These are phyloP conservation scores for Synergus laeviventris DNA, from an alignment of 2,888 invertebrate species.

Conservation along the genomic window DNA sequence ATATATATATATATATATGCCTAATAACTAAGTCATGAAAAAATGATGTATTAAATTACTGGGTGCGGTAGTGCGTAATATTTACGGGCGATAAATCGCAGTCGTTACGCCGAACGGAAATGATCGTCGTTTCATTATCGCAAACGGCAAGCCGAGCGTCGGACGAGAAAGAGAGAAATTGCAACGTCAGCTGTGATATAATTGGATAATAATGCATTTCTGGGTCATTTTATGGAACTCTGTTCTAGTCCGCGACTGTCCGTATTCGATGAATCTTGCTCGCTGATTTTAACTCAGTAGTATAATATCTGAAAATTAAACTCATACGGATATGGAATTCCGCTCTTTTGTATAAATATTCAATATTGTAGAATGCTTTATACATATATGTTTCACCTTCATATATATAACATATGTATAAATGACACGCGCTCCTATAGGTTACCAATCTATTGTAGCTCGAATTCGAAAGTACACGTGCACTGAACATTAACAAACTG, in stretches of 20 bases:
- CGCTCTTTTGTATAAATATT: slow-evolving; percentile 17
- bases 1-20: background rate
- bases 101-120: slow-evolving; percentile 7
- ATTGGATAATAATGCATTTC: slow-evolving; percentile 46
- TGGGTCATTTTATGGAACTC: background rate
- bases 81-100: background rate
- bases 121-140: slow-evolving; percentile 28
- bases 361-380: too few relatives aligned
- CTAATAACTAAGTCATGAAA: background rate
- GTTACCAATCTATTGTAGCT: slow-evolving; percentile 30
- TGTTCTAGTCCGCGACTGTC: background rate
- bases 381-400: slow-evolving; percentile 18
- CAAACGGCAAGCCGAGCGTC: background rate
- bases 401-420: background rate
- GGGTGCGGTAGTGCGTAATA: background rate
- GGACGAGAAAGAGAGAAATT: slow-evolving; percentile 29
- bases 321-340: slow-evolving; percentile 55
- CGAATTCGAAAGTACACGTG: background rate
- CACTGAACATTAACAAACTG: slow-evolving; percentile 40
- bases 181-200: slow-evolving; percentile 46
- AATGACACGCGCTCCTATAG: background rate
- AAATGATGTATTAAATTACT: slow-evolving; percentile 7
- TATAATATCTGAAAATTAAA: slow-evolving; percentile 48
- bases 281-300: background rate
- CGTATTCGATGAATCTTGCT: slow-evolving; percentile 4